Evolutionary conservation across 2,888 invertebrate species (phyloP), one percentile per base, ranked within the genome.

Genomic region (Agrotis ipsilon): DNA sequence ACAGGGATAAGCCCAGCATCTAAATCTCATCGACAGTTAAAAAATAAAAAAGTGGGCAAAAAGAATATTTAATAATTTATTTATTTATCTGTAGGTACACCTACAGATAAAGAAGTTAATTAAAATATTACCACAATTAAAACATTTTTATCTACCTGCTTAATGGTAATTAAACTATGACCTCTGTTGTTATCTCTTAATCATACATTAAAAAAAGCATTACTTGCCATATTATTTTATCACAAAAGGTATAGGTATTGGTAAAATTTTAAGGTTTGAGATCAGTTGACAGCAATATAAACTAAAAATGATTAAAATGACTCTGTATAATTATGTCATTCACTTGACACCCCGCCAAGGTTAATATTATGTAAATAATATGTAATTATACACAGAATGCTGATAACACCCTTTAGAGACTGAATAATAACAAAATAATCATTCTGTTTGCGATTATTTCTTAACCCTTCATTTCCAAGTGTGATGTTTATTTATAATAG

Each of bases 321-420:
- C 18, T 51, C n/a, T 43, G 4, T 21, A 11, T 39, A 39, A 39
- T n/a, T 46, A 57, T 52, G 21, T 32, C 67, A 64, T 69, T 59
- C 2, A 39, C 32, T 64, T 61, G 43, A 19, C 18, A 59, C 57
- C 13, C 46, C 48, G 32, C 1, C 66, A 76, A 80, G 83, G 77
- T 76, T 68, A 76, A 71, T 39, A 27, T n/a, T 54, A 76, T 79
- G 81, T 59, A 71, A 75, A 79, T 80, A 60, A 45, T 52, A 59
- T 18, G 18, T 61, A 51, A 49, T 51, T 52, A 66, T 63, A 62
- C 19, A 45, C 65, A 59, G 16, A 49, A 16, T 18, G 7, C 55
- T 80, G 77, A 80, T 78, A 75, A 63, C 39, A 54, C n/a, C 43
- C 24, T 51, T 57, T 19, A 0, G 5, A 43, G 46, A 27, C 24